Base-by-base conservation (phyloP, 2,113 vertebrate genomes). In the Trematomus loennbergii region DNA sequence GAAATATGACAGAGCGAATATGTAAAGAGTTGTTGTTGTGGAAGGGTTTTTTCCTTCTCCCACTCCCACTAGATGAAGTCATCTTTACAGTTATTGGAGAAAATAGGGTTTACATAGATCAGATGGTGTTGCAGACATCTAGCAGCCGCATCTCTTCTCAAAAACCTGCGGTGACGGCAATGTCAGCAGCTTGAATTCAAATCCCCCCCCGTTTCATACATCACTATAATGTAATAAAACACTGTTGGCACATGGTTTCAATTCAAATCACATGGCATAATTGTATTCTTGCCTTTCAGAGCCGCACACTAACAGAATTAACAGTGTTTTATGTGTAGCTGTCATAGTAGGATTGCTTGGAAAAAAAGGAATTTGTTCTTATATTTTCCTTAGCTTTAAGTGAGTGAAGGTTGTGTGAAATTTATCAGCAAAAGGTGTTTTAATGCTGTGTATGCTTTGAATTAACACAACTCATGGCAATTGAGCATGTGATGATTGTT, bases 381-480 rank as follows among this genome's bases (percentile, higher is more conserved):
- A 7, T 40, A 40, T 40, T 40, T 40, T 40, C 17, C 1, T 67
- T 36, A 17, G 16, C 15, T 33, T 33, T 18, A 9, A 52, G 16
- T 33, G 60, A 13, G 60, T 45, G 45, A 59, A 66, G 43, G 45
- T 40, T 68, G 40, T 55, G 62, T 54, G 2, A 67, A 53, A 80
- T 22, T 4, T 29, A 62, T 43, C 2, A 66, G 22, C 15, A 33
- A 59, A 60, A 36, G 15, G 12, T 20, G 61, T 43, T 54, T 3
- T 16, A 7, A 16, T 20, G 48, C 11, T 22, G 4, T 17, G 40
- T 18, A 9, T n/a, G 17, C 22, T 33, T 15, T 36, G 3, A 46
- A 25, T 43, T 16, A 36, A 50, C 7, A 40, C 22, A 59, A 59
- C 20, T 49, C 33, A 61, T 1, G 48, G 17, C 1, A 25, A 29